These are phyloP conservation scores for Crepidodera aurea DNA, from an alignment of 2,888 invertebrate genomes.

Conservation along the genomic window DNA sequence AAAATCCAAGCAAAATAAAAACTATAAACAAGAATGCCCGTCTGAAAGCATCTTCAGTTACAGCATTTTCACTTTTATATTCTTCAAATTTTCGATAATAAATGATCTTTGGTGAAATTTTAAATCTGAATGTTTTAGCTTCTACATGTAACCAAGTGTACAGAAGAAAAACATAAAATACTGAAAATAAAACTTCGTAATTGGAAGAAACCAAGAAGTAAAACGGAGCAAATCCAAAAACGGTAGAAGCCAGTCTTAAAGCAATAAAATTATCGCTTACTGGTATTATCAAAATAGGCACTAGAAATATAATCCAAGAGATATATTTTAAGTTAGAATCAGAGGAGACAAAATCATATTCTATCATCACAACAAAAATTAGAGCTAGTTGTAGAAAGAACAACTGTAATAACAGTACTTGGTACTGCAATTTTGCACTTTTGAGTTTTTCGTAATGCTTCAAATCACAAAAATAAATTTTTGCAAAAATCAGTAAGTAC, in stretches of 20 bases:
- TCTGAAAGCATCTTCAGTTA: slow-evolving; percentile 44
- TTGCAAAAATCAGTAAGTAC: slow-evolving; percentile 43
- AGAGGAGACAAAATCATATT: slow-evolving; percentile 41
- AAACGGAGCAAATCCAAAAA: slow-evolving; percentile 50
- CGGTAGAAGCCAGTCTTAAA: slow-evolving; percentile 44
- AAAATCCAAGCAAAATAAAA: slow-evolving; percentile 87
- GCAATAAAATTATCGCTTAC: slow-evolving; percentile 45
- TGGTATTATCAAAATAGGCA: slow-evolving; percentile 48
- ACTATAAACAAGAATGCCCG: slow-evolving; percentile 50
- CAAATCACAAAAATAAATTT: slow-evolving; percentile 41
- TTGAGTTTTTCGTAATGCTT: slow-evolving; percentile 33
- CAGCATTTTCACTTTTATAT: slow-evolving; percentile 33
- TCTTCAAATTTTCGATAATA: slow-evolving; percentile 43
- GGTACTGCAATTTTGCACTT: slow-evolving; percentile 29
- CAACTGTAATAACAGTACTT: slow-evolving; percentile 42
- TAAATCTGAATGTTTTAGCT: slow-evolving; percentile 38
- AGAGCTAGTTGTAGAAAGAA: slow-evolving; percentile 39
- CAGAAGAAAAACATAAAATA: slow-evolving; percentile 45
- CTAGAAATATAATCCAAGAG: slow-evolving; percentile 45
- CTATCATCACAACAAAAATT: slow-evolving; percentile 43
- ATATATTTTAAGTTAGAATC: slow-evolving; percentile 46
- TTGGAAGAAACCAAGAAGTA: slow-evolving; percentile 51
- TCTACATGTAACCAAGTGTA: slow-evolving; percentile 49
- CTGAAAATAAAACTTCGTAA: slow-evolving; percentile 49
- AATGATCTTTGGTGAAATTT: slow-evolving; percentile 39